Conservation (phyloP, 2,888 invertebrate genomes). For the Miltochrista miniata region DNA sequence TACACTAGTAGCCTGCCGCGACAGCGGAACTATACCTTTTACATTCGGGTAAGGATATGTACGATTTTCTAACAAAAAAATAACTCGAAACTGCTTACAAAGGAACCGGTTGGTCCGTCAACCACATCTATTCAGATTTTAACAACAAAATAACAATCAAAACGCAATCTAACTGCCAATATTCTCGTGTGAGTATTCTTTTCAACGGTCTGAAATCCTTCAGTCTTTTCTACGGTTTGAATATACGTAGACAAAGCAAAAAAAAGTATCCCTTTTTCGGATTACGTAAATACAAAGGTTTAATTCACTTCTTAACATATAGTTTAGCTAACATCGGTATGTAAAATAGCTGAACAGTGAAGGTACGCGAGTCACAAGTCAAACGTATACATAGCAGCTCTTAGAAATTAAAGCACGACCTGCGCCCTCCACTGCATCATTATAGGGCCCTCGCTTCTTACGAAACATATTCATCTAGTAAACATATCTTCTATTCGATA, state of each 20-base stretch:
- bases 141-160: slow-evolving; percentile 54
- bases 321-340: slow-evolving; percentile 79
- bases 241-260: slow-evolving; percentile 63
- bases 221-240: slow-evolving; percentile 80
- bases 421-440: slow-evolving; percentile 54
- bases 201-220: slow-evolving; percentile 65
- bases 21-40: slow-evolving; percentile 59
- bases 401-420: slow-evolving; percentile 38
- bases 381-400: slow-evolving; percentile 40
- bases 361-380: slow-evolving; percentile 47
- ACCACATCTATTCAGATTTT: slow-evolving; percentile 69
- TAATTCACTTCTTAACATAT: slow-evolving; percentile 65
- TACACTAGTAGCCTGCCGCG: slow-evolving; percentile 63
- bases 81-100: slow-evolving; percentile 51
- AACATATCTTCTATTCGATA: slow-evolving; percentile 30
- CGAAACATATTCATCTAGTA: slow-evolving; percentile 48
- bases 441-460: slow-evolving; percentile 47
- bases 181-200: slow-evolving; percentile 74
- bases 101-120: slow-evolving; percentile 68
- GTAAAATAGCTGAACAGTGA: slow-evolving; percentile 76
- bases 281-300: slow-evolving; percentile 72
- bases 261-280: slow-evolving; percentile 53
- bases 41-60: slow-evolving; percentile 79
- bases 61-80: slow-evolving; percentile 68
- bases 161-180: slow-evolving; percentile 66